These are phyloP conservation scores for Hydropsyche tenuis DNA, from an alignment of 1,140 invertebrate genomes.

Conservation along the genomic window DNA sequence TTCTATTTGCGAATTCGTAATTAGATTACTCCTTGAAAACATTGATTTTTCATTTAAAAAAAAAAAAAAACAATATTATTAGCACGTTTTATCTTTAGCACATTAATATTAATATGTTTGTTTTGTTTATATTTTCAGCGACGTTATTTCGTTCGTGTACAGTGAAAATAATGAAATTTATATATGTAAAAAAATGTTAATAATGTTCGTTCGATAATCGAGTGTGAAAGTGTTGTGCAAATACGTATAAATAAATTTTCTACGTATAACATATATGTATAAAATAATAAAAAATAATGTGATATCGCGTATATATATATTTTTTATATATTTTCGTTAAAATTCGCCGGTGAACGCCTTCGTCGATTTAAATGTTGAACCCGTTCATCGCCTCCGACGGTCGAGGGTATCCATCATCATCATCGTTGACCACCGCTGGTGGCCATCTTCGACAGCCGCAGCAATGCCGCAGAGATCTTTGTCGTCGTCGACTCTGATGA, in stretches of 20 bases:
- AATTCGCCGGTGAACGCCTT: neutral
- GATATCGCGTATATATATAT: slow-evolving; percentile 1
- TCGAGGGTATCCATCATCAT: neutral
- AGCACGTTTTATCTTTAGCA: neutral
- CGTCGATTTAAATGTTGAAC: slow-evolving; percentile 15
- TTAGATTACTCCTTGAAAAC: too few species aligned
- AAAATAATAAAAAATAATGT: neutral
- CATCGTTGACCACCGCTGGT: slow-evolving; percentile 3
- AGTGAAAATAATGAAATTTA: slow-evolving; percentile 16
- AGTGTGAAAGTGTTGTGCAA: neutral
- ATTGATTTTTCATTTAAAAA: too few species aligned
- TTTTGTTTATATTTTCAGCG: slow-evolving; percentile 3
- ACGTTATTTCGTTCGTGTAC: slow-evolving; percentile 20
- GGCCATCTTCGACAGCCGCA: neutral
- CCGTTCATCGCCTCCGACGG: neutral
- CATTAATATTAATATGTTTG: neutral
- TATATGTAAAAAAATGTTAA: slow-evolving; percentile 1
- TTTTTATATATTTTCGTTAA: neutral
- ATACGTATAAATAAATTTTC: neutral
- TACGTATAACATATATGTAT: slow-evolving; percentile 7
- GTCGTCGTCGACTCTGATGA: slow-evolving; percentile 72
- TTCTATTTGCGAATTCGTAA: too few species aligned
- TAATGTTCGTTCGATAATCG: slow-evolving; percentile 18
- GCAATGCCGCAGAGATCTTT: slow-evolving; percentile 66
- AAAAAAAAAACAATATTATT: too few species aligned